A percentile compares a stretch with the other conserved stretches of the same genome.
Conservation (phyloP, 2,888 invertebrate genomes). For the Auanema freiburgensis region DNA sequence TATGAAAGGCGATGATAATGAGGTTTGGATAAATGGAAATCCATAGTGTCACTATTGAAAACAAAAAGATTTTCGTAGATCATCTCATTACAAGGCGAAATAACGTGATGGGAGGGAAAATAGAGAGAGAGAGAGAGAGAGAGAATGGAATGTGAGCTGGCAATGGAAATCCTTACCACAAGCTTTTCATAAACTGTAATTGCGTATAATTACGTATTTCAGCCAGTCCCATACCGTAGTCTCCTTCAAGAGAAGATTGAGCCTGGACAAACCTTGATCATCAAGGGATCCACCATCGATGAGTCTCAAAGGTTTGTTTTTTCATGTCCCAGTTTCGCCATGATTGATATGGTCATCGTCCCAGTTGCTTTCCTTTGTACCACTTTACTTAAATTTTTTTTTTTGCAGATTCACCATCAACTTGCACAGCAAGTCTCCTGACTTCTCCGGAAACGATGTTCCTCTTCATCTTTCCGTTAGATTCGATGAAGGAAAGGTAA, state of each 20-base stretch:
- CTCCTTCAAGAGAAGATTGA: constrained; percentile 61
- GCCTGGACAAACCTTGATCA: constrained; percentile 61
- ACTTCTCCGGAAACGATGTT: constrained; percentile 63
- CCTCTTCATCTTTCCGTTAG: constrained; percentile 62
- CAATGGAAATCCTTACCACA: no score
- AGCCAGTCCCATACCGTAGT: constrained; percentile 62
- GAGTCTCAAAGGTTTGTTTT: constrained; percentile 46
- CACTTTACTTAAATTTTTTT: neutral
- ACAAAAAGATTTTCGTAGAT: no score
- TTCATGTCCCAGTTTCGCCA: neutral
- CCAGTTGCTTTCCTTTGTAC: neutral
- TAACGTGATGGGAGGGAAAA: no score
- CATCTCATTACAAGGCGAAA: no score
- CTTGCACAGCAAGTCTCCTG: constrained; percentile 59
- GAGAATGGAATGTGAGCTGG: no score
- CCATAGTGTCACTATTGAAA: no score
- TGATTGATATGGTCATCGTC: neutral
- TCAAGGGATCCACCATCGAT: constrained; percentile 61
- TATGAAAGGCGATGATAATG: constrained; percentile 2
- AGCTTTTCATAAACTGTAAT: no score
- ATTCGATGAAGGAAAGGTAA: constrained; percentile 62
- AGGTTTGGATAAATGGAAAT: neutral
- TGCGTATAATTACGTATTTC: constrained; percentile 19
- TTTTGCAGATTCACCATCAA: constrained; percentile 59
- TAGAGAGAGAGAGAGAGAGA: no score